These are phyloP conservation scores for Caenorhabditis sp. DNA, from an alignment of 2,888 invertebrate genomes.

Conservation along the genomic window DNA sequence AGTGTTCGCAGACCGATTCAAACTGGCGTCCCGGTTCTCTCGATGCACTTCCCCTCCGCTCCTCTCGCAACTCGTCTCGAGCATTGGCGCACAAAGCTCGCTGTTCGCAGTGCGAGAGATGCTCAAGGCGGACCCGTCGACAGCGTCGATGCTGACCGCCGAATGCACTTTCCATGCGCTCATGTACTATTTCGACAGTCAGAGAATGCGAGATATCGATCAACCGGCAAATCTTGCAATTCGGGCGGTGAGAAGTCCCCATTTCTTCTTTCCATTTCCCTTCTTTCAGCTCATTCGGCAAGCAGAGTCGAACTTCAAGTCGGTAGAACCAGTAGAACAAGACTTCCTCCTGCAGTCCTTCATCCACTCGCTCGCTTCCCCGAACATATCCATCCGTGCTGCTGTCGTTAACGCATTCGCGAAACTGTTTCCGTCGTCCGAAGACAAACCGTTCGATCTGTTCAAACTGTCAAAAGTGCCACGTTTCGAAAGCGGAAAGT, in stretches of 20 bases:
- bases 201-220: constrained; percentile 16
- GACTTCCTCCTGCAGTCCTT: constrained; percentile 40
- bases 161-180: constrained; percentile 46
- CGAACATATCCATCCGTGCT: neutral
- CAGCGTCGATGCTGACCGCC: constrained; percentile 7
- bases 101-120: constrained; percentile 40
- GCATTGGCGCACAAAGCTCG: constrained; percentile 38
- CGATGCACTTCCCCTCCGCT: constrained; percentile 33
- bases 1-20: constrained; percentile 13
- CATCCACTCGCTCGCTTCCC: constrained; percentile 26
- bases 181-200: constrained; percentile 34
- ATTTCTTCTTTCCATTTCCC: neutral
- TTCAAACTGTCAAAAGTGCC: constrained; percentile 12
- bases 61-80: constrained; percentile 6
- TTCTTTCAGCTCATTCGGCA: constrained; percentile 31
- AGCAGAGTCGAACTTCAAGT: constrained; percentile 27
- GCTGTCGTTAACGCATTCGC: constrained; percentile 30
- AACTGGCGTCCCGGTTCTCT: constrained; percentile 29
- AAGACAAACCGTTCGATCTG: constrained; percentile 31
- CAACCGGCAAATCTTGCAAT: constrained; percentile 15
- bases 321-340: constrained; percentile 13
- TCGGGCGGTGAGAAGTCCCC: constrained; percentile 13
- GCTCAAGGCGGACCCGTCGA: constrained; percentile 14
- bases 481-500: constrained; percentile 18
- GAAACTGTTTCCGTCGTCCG: constrained; percentile 19